A percentile compares a stretch with the other conserved stretches of the same genome.
Evolutionary conservation across 2,888 invertebrate species (phyloP).

Genomic region (Drosophila sordidula): DNA sequence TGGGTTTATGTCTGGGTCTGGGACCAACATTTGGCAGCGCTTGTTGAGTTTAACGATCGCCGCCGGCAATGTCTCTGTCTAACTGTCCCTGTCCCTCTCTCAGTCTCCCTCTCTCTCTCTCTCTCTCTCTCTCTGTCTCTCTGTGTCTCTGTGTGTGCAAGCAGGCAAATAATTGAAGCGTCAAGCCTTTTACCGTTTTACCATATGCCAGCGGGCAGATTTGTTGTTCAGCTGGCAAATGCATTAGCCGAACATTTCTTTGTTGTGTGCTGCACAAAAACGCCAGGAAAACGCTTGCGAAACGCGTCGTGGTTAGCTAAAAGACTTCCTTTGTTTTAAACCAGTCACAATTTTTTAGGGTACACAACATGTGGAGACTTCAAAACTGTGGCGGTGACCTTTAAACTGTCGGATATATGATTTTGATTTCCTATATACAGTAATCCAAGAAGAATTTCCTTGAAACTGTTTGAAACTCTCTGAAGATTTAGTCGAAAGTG

Average conservation of each 20-base stretch:
- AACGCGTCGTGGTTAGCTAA: background rate
- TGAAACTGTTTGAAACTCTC: too few species aligned
- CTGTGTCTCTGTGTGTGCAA: conserved; percentile 18
- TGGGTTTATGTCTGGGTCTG: conserved; percentile 6
- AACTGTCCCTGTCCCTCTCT: background rate
- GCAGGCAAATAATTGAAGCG: conserved; percentile 65
- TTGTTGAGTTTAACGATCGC: conserved; percentile 69
- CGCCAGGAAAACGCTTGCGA: background rate
- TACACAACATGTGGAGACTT: too few species aligned
- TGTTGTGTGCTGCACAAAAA: background rate
- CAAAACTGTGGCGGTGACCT: too few species aligned
- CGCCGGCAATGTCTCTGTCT: conserved; percentile 41
- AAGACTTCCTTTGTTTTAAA: background rate
- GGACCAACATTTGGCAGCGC: conserved; percentile 38
- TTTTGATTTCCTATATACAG: too few species aligned
- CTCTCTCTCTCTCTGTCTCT: background rate
- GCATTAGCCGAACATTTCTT: conserved; percentile 33
- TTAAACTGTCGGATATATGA: too few species aligned
- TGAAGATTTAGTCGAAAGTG: too few species aligned
- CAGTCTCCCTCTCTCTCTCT: background rate
- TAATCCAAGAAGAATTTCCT: too few species aligned
- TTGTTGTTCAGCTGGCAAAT: conserved; percentile 36
- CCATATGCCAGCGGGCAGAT: conserved; percentile 39
- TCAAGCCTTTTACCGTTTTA: conserved; percentile 55
- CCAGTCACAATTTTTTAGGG: too few species aligned